Evolutionary conservation across 2,113 vertebrate genomes (phyloP).

Genomic region (Aldabrachelys gigantea): DNA sequence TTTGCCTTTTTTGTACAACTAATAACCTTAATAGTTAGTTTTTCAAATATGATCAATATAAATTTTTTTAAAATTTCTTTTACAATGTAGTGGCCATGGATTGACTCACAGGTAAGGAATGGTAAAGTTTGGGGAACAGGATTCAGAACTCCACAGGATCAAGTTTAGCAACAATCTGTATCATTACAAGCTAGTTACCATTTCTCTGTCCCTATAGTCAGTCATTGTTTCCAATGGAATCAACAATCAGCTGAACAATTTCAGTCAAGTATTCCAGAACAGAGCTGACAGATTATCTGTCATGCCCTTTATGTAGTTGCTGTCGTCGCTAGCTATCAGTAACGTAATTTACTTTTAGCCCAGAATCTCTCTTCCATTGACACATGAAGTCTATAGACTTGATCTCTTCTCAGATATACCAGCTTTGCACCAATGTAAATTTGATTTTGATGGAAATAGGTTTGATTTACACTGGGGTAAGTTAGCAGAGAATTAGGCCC

Average conservation of each 20-base stretch:
- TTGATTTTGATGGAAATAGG: neutral
- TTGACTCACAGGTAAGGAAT: neutral
- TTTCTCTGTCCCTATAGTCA: neutral
- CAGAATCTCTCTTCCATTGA: neutral
- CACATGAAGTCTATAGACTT: neutral
- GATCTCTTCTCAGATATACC: neutral
- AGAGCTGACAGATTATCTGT: neutral
- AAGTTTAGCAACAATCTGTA: neutral
- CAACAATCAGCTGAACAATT: neutral
- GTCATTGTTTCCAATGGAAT: neutral
- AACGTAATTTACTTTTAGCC: neutral
- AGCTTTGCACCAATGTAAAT: rapidly evolving
- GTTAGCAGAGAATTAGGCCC: neutral
- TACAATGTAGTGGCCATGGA: neutral
- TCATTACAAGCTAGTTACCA: rapidly evolving
- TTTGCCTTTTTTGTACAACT: neutral
- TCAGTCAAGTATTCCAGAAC: rapidly evolving
- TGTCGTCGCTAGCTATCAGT: neutral
- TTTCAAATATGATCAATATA: neutral
- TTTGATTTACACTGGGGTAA: neutral
- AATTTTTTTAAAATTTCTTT: neutral
- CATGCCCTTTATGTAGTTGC: neutral
- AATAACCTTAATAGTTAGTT: neutral
- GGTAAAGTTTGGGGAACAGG: neutral
- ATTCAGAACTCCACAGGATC: neutral